Evolutionary conservation across 2,797 vertebrate genomes (phyloP).

Genomic region (Coracias cyanogaster): DNA sequence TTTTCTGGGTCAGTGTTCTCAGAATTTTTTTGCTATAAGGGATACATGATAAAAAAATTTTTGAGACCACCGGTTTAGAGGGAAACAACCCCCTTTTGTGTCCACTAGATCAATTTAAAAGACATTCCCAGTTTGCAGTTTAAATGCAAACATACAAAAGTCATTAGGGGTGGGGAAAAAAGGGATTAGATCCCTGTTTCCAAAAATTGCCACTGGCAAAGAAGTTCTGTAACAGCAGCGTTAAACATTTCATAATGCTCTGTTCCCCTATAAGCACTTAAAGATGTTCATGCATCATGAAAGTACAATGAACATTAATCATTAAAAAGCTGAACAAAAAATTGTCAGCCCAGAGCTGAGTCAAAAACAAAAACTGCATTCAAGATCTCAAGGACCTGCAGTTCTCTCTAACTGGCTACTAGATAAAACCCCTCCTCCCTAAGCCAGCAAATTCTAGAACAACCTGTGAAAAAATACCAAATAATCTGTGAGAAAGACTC

Average conservation of each 20-base stretch:
- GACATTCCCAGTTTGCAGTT: background rate
- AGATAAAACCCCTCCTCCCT: background rate
- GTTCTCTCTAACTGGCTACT: background rate
- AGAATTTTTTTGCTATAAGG: background rate
- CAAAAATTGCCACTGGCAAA: background rate
- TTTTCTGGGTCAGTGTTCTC: background rate
- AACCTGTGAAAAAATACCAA: background rate
- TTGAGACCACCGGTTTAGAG: background rate
- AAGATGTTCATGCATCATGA: background rate
- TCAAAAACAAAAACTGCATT: background rate
- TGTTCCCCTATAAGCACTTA: background rate
- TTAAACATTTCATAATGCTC: background rate
- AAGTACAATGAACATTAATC: background rate
- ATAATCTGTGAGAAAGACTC: background rate
- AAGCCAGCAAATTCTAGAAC: background rate
- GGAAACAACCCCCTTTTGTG: background rate
- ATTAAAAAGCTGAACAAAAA: background rate
- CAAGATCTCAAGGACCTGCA: background rate
- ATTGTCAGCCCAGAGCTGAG: background rate
- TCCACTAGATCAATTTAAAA: background rate
- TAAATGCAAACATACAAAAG: background rate
- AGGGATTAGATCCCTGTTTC: background rate
- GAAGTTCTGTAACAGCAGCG: background rate
- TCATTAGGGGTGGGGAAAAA: rapidly evolving
- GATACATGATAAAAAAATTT: rapidly evolving